Evolutionary conservation across 2,888 invertebrate species (phyloP).

Genomic region (Ormyrus rosae): DNA sequence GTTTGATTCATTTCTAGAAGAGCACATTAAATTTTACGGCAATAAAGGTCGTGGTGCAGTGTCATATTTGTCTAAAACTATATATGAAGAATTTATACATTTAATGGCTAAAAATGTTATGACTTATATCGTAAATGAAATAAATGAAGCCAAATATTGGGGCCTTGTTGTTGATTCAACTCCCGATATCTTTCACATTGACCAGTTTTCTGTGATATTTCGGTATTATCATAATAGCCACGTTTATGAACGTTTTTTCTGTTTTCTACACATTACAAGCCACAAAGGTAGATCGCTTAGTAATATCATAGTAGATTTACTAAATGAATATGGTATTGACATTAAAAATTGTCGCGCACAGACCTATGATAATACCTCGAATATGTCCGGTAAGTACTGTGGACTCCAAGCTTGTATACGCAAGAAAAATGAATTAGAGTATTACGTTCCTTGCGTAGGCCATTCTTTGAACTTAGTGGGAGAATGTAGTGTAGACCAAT

Average conservation of each 20-base stretch:
- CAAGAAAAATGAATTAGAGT: constrained; percentile 55
- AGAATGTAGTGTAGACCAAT: constrained; percentile 59
- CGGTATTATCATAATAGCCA: constrained; percentile 26
- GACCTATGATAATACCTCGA: constrained; percentile 60
- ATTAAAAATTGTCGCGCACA: too few relatives aligned
- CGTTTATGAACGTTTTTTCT: constrained; percentile 9
- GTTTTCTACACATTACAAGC: not conserved
- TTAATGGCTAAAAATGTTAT: not conserved
- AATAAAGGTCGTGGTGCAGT: constrained; percentile 48
- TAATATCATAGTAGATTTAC: constrained; percentile 42
- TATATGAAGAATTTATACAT: constrained; percentile 21
- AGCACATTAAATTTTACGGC: constrained; percentile 45
- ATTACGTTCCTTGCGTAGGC: constrained; percentile 60
- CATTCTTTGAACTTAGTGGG: constrained; percentile 62
- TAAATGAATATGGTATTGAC: constrained; percentile 52
- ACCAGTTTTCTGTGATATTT: constrained; percentile 45
- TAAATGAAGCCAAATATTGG: constrained; percentile 8
- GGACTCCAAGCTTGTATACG: constrained; percentile 60
- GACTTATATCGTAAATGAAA: not conserved
- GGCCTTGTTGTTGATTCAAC: constrained; percentile 44
- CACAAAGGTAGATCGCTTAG: not conserved
- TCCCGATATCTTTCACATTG: constrained; percentile 40
- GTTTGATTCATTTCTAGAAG: constrained; percentile 63
- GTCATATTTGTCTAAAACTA: constrained; percentile 56
- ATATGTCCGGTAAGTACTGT: constrained; percentile 59